These are phyloP conservation scores for Exaiptasia diaphana DNA, from an alignment of 64 coral and sea anemone species.

Conservation along the genomic window DNA sequence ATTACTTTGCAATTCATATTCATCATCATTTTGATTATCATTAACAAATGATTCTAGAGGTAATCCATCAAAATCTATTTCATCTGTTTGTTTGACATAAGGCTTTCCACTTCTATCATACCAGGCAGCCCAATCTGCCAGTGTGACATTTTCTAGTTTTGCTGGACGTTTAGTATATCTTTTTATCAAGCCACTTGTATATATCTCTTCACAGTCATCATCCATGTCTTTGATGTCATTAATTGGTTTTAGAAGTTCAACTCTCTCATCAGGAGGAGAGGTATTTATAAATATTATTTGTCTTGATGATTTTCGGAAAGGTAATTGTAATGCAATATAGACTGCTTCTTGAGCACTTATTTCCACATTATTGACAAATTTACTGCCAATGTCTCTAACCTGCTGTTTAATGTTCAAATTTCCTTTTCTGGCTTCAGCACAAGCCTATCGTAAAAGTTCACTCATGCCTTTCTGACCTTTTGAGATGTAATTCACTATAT, in stretches of 20 bases:
- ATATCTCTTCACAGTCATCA: conserved; percentile 54
- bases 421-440: conserved; percentile 5
- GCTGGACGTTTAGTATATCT: conserved; percentile 62
- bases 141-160: conserved; percentile 50
- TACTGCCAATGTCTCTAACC: conserved; percentile 38
- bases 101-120: conserved; percentile 65
- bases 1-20: background rate
- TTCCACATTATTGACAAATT: conserved; percentile 32
- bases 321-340: conserved; percentile 23
- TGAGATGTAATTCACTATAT: conserved; percentile 66
- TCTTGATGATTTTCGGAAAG: conserved; percentile 17
- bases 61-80: conserved; percentile 47
- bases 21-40: conserved; percentile 54
- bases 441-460: conserved; percentile 63
- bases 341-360: conserved; percentile 46
- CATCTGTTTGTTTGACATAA: conserved; percentile 56
- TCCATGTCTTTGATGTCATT: conserved; percentile 48
- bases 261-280: conserved; percentile 40
- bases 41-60: conserved; percentile 43
- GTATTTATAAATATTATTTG: conserved; percentile 40
- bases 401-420: conserved; percentile 29
- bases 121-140: conserved; percentile 62
- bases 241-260: conserved; percentile 44
- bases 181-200: conserved; percentile 52
- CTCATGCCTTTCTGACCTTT: conserved; percentile 73